Evolutionary conservation across 2,113 vertebrate genomes (phyloP).

Genomic region (Eublepharis macularius): DNA sequence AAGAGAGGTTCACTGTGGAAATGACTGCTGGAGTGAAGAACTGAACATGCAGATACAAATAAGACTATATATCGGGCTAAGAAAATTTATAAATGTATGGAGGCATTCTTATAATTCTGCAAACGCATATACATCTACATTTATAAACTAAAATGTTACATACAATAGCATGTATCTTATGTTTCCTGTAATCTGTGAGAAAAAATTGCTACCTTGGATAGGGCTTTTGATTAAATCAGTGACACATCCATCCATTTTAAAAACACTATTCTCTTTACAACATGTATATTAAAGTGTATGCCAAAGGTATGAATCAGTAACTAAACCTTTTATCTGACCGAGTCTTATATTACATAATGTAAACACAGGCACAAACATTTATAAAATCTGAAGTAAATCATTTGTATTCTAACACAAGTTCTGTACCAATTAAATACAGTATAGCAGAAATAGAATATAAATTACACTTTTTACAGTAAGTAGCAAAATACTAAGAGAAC

Average conservation of each 20-base stretch:
- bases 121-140: background rate
- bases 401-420: conserved; percentile 91
- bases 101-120: background rate
- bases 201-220: background rate
- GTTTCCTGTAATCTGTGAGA: background rate
- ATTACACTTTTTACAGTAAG: conserved; percentile 97
- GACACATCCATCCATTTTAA: background rate
- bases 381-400: conserved; percentile 80
- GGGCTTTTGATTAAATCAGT: rapidly evolving
- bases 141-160: background rate
- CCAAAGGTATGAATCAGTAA: background rate
- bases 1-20: background rate
- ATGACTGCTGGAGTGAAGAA: background rate
- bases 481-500: conserved; percentile 87
- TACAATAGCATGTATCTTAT: background rate
- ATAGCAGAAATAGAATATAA: conserved; percentile 88
- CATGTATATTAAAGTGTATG: background rate
- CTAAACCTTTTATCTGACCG: background rate
- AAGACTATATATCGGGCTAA: too few species aligned
- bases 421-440: conserved; percentile 93
- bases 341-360: conserved; percentile 43
- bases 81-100: background rate
- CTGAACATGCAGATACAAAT: too few species aligned
- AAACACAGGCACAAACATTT: conserved; percentile 42
- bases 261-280: background rate